Base-by-base conservation (phyloP, 2,888 invertebrate species). In the Gisinianus flammeolus region DNA sequence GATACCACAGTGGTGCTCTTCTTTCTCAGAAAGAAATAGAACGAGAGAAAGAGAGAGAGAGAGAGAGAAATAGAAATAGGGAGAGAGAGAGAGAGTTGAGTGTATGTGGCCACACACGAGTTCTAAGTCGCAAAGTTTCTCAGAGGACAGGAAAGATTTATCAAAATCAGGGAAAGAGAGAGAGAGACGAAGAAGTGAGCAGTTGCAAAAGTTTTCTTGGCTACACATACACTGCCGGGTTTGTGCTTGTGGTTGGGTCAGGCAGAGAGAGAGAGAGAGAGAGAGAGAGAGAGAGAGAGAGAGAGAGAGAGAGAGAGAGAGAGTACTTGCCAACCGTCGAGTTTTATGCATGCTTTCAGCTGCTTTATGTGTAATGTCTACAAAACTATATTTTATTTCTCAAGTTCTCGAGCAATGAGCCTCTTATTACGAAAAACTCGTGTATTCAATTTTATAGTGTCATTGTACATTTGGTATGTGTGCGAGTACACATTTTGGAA, bases 151-250 rank as follows among this genome's bases (percentile, higher is more conserved):
- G 69, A 77, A 77, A 77, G 77, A 77, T 77, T 77, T 77, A 77
- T 77, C 77, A 77, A 77, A 77, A 77, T 77, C 77, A 77, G 76
- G n/a, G 62, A n/a, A n/a, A n/a, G n/a, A n/a, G n/a, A n/a, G n/a
- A n/a, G n/a, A n/a, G n/a, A n/a, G n/a, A n/a, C n/a, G n/a, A 64
- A 44, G 35, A 69, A 56, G 28, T n/a, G 67, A 62, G 66, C 31
- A 64, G 68, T 69, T 69, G 22, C 58, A 69, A 70, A 77, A 77
- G 64, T 70, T 77, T 69, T 66, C 75, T 44, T 72, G 54, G 56
- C 71, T 71, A 28, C 28, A 71, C 56, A 22, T 1, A 26, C 26
- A 62, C 62, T 62, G 1, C 62, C 62, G 35, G 12, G 64, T 16
- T 12, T 64, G 64, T 73, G 62, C 26, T 64, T 67, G 73, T 67